These are phyloP conservation scores for Biston betularia DNA, from an alignment of 2,888 invertebrate species.

Conservation along the genomic window DNA sequence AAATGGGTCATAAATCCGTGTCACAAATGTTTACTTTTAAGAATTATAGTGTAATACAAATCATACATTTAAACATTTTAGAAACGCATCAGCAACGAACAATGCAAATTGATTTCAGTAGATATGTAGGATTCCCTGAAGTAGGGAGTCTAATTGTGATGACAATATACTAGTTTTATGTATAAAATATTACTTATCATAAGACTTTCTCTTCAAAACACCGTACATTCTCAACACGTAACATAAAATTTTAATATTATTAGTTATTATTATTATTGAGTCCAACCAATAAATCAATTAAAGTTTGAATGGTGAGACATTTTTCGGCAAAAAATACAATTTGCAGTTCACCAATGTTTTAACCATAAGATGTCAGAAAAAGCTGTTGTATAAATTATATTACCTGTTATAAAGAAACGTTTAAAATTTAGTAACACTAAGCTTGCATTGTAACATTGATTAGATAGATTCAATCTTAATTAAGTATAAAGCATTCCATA, in stretches of 20 bases:
- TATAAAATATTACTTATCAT: slow-evolving; percentile 43
- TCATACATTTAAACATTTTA: neutral
- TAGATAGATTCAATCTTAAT: slow-evolving; percentile 81
- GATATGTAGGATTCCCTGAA: slow-evolving; percentile 39
- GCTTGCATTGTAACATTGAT: slow-evolving; percentile 61
- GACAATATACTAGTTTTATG: slow-evolving; percentile 68
- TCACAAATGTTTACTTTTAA: slow-evolving; percentile 18
- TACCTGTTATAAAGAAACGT: slow-evolving; percentile 54
- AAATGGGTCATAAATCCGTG: slow-evolving; percentile 21
- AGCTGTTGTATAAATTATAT: slow-evolving; percentile 47
- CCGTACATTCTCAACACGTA: slow-evolving; percentile 37
- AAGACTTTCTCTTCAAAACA: slow-evolving; percentile 38
- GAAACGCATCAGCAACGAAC: slow-evolving; percentile 47
- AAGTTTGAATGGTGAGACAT: neutral
- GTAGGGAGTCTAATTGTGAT: slow-evolving; percentile 57
- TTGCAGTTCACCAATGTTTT: slow-evolving; percentile 17
- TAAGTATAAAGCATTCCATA: slow-evolving; percentile 84
- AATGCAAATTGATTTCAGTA: slow-evolving; percentile 46
- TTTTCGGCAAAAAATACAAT: slow-evolving; percentile 3
- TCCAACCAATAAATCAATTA: neutral
- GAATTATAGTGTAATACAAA: slow-evolving; percentile 13
- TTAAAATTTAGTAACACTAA: slow-evolving; percentile 60
- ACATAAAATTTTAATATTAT: slow-evolving; percentile 22
- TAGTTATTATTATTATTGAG: neutral
- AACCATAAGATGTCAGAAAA: slow-evolving; percentile 27